Evolutionary conservation across 2,113 vertebrate species (phyloP), one percentile per base, ranked within the genome.

Genomic region (Sigmodon hispidus): DNA sequence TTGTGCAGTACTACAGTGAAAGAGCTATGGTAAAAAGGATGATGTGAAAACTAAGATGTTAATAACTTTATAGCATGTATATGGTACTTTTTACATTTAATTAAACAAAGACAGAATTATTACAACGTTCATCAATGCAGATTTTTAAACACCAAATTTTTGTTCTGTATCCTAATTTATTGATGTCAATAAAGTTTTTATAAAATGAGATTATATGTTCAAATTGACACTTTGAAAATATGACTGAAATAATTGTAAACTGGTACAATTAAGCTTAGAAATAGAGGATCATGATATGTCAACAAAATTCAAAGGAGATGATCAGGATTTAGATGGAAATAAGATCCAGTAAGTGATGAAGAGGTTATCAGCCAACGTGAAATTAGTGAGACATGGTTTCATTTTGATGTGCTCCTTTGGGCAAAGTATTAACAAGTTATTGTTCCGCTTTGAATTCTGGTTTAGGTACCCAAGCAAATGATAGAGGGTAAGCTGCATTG

Each of bases 301-400:
- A 61, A 9, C 45, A 48, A 13, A 69, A 13, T 13, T 55, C 87
- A 77, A 77, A 50, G 1, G 0, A 10, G 40, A 5, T 4, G 0
- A 3, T 55, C 7, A 4, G 9, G 65, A 8, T 65, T 84, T 6
- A 17, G 3, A 67, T 55, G 76, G 4, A 45, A 52, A 7, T n/a
- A 4, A 84, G 11, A 12, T 55, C 10, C 16, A 34, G 55, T 45
- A 40, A 29, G 31, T 40, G 55, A n/a, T 65, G 24, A 40, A 73
- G 4, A 31, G 17, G 17, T 34, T 55, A 26, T 16, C 61, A 6
- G 21, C 3, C 24, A 2, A 0, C 26, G 6, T 31, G 1, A 81
- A 86, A 70, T 6, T 70, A 31, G 1, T 15, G 59, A 65, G 21
- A 57, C 2, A 24, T 77, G 7, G 3, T 63, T 1, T 48, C 59